Base-by-base conservation (phyloP, 2,888 invertebrate species). In the Maniola hyperantus region DNA sequence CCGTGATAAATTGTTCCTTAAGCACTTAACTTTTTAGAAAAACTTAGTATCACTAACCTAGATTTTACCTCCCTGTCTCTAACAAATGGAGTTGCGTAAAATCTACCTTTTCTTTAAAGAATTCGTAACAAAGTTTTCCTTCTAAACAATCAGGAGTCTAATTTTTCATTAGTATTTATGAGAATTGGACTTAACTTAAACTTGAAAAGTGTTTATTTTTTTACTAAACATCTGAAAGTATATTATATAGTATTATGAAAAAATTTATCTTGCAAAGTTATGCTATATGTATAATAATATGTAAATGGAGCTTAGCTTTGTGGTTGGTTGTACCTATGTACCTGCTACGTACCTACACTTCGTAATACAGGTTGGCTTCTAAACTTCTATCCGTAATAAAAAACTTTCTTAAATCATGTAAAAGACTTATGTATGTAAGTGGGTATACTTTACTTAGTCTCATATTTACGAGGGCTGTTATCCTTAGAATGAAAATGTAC, bases 1-100 rank as follows among this genome's bases (percentile, higher is more conserved):
- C 51, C 53, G 69, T 70, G 69, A 70, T 67, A 70, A 67, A 70
- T 70, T 58, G 65, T 67, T 67, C 53, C 65, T 67, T 67, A 70
- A 70, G 65, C 55, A 67, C 65, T 67, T 67, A 70, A 70, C 65
- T 67, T 64, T 66, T 67, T 54, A 59, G 54, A 65, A 67, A 66
- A 70, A 67, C 50, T 65, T 63, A 65, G 65, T 50, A 57, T 54
- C 53, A 67, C 58, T 63, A 67, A 62, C 67, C 64, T 67, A 67
- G 67, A 70, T 70, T 67, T 67, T 67, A 64, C 53, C 60, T 57
- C 46, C 15, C 46, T 55, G 51, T 67, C 60, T 51, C 61, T 58
- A 57, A 65, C 62, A 55, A 65, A 64, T 64, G 58, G 64, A 51
- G 58, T 63, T 33, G 46, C 44, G 58, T 53, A 58, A 51, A 39